Evolutionary conservation across 2,888 invertebrate genomes (phyloP), one percentile per base, ranked within the genome.

Genomic region (Drosophila trichaetosa): DNA sequence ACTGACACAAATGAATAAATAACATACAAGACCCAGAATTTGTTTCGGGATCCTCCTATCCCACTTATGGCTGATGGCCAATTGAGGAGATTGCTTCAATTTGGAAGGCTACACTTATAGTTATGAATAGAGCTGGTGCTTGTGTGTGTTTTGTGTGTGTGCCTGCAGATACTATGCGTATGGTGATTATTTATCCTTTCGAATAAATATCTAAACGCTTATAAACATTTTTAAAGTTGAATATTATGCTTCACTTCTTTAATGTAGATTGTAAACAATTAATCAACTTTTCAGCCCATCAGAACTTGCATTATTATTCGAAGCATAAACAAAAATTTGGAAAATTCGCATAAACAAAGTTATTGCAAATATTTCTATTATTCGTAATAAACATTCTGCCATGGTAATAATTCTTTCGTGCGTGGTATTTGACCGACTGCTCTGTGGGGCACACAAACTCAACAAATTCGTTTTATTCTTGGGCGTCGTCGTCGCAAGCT

Each of bases 351-450:
- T 78, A 77, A 79, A 81, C 78, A 79, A 73, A 65, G 73, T 78
- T 70, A 79, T 73, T 73, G 66, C 63, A 77, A 46, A 46, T 68
- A 72, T 66, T 72, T 33, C 29, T 66, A 24, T 72, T 74, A 56
- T 60, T 64, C 73, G 66, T 76, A 87, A 87, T 87, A 85, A 84
- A 87, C 88, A 87, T 85, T 80, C 73, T 85, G 71, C 64, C 74
- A 60, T 74, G 69, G 68, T 69, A 51, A 84, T 80, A 78, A 71
- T 80, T 70, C 69, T 68, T 60, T 65, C 52, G 57, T 64, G 31
- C 54, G 38, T 57, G 60, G 62, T 70, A 63, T 66, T 46, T 73
- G 59, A 73, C 65, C 61, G 66, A 76, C 90, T 83, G 83, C 79
- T 76, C 87, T 57, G 79, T 69, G 68, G 6, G 69, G 82, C 82